Percentiles rank a stretch among this genome's conserved stretches.
phyloP scores from a whole-genome alignment of 2,888 invertebrate genomes.

The Micoletzkya japonica region DNA sequence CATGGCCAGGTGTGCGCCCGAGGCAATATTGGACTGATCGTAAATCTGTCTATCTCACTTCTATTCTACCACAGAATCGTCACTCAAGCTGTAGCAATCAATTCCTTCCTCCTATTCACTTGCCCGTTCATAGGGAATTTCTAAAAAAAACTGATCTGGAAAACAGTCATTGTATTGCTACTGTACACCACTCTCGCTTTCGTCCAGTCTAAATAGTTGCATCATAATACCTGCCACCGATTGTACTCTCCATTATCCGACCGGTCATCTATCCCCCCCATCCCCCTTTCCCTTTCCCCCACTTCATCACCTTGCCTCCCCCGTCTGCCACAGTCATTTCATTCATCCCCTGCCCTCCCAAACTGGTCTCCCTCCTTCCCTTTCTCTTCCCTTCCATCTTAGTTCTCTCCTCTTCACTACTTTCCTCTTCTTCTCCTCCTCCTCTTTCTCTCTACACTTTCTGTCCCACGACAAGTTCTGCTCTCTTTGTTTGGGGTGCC shows the following conservation, averaged over 20 bases:
- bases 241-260: neutral
- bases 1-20: neutral
- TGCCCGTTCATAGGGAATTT: too few species aligned
- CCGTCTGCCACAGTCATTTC: neutral
- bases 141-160: too few species aligned
- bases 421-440: conserved; percentile 4
- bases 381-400: conserved; percentile 4
- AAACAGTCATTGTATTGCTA: too few species aligned
- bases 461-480: neutral
- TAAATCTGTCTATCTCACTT: too few species aligned
- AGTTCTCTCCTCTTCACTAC: neutral
- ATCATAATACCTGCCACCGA: neutral
- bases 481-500: neutral
- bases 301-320: conserved; percentile 7
- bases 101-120: too few species aligned
- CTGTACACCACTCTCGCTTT: too few species aligned
- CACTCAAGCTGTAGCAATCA: too few species aligned
- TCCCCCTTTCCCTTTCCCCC: neutral
- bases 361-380: neutral
- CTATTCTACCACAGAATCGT: too few species aligned
- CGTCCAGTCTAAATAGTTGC: too few species aligned
- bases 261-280: too few species aligned
- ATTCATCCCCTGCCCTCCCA: neutral
- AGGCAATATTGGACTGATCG: too few species aligned
- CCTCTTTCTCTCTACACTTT: neutral